phyloP scores from a whole-genome alignment of 2,797 vertebrate species.

The Buphagus erythrorhynchus region DNA sequence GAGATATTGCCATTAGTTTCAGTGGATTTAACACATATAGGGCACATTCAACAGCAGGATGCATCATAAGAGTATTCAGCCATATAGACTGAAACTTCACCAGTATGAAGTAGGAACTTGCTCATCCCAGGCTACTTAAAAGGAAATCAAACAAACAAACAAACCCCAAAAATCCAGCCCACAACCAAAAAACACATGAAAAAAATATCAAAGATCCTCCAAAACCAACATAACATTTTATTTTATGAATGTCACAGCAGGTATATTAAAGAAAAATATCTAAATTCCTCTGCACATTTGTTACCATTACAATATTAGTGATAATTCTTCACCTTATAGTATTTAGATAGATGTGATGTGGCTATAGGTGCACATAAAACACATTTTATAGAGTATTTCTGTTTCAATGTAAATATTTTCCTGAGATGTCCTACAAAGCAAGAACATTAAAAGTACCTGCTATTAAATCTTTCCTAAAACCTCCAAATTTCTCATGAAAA shows the following conservation, averaged over 20 bases:
- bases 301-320: neutral
- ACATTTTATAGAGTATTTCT: neutral
- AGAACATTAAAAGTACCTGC: neutral
- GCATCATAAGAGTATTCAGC: neutral
- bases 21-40: neutral
- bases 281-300: neutral
- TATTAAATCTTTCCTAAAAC: constrained; percentile 20
- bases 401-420: neutral
- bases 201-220: fast-evolving
- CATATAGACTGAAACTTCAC: neutral
- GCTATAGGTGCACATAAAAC: neutral
- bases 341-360: neutral
- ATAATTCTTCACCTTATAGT: neutral
- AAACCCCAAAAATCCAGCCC: neutral
- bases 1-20: neutral
- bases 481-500: neutral
- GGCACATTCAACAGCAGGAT: neutral
- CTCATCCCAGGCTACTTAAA: neutral
- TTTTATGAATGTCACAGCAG: neutral
- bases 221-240: neutral
- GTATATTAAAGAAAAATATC: neutral
- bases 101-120: neutral
- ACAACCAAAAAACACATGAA: neutral
- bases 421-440: neutral
- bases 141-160: too few species aligned